Evolutionary conservation across 1,140 invertebrate genomes (phyloP), one percentile per base, ranked within the genome.

Genomic region (Theocolax elegans): DNA sequence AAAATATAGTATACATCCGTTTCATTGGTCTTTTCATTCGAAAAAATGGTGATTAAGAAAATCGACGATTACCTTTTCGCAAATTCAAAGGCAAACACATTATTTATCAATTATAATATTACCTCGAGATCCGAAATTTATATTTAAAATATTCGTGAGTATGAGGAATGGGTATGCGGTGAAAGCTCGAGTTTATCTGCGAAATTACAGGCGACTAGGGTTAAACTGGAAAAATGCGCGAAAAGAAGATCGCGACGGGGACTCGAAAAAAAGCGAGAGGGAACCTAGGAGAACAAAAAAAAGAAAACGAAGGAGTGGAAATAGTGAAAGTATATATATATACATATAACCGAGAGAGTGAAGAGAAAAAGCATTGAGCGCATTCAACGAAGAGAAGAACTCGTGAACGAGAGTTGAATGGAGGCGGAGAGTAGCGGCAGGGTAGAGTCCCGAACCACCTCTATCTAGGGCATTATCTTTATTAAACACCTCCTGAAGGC

Each of bases 391-490:
- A 49, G 51, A 64, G 72, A 82, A 79, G 74, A 84, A 79, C 77
- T 79, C 78, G 76, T 78, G 80, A 63, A 29, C 44, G 13, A 42
- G 29, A 42, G 56, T 46, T 70, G 75, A 81, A 79, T 76, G 76
- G 77, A 74, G 63, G 70, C 75, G 80, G 80, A 80, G 80, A 80
- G 79, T n/a, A 81, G 54, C 6, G 35, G 79, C 72, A 68, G 75
- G 79, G 74, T 76, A 75, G 72, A 77, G 79, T 81, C 75, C 77
- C 78, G 67, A 51, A 65, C 74, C 69, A 67, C 72, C 73, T 59
- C 80, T 81, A 81, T 81, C 80, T 79, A 76, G 75, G 77, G 80
- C 83, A 85, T 85, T 85, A 85, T 83, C 82, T 83, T 85, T 85
- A 85, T 85, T 85, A 85, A 85, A 85, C 81, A 85, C 82, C 81